Evolutionary conservation across 2,797 vertebrate genomes (phyloP), one percentile per base, ranked within the genome.

Genomic region (Caiman crocodilus): DNA sequence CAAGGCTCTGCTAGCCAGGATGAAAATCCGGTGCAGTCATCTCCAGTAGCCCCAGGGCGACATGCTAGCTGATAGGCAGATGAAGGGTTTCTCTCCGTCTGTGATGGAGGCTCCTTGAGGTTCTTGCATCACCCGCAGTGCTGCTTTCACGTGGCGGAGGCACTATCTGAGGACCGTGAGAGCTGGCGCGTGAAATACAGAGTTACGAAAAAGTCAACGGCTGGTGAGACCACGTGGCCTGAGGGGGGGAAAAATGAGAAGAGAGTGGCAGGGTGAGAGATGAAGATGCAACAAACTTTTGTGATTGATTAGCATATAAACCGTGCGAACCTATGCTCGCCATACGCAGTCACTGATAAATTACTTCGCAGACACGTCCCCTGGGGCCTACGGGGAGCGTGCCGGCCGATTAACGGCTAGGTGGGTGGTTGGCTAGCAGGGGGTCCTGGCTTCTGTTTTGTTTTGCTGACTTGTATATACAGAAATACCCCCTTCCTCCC

Each of bases 1-100:
- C 92, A 91, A 95, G 93, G 90, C 89, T 86, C 87, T 85, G 35
- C 82, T 95, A 84, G 94, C 13, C 28, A 90, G 79, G 84, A 59
- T 71, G 76, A 4, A 15, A 73, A 83, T 1, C 32, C 18, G 89
- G 28, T 80, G 79, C 17, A 77, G 78, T 89, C 82, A 74, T 79
- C 42, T 65, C 55, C 81, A 69, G 95, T 42, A 90, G 91, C 94
- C 84, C 63, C 17, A 85, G 88, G 93, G 82, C 82, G 93, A 92
- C 32, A 12, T 87, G 83, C 59, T 0, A n/a, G 87, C 85, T 90
- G 80, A 35, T 93, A 82, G 82, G 86, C 94, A 84, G 88, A 92
- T 87, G 89, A 25, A 90, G n/a, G 75, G 50, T 17, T 35, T 75
- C 75, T 82, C 85, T 21, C 55, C 0, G 30, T 2, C 76, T 23